These are phyloP conservation scores for rat (Rattus norvegicus) DNA, from an alignment of 2,113 vertebrate genomes.

Conservation along the genomic window DNA sequence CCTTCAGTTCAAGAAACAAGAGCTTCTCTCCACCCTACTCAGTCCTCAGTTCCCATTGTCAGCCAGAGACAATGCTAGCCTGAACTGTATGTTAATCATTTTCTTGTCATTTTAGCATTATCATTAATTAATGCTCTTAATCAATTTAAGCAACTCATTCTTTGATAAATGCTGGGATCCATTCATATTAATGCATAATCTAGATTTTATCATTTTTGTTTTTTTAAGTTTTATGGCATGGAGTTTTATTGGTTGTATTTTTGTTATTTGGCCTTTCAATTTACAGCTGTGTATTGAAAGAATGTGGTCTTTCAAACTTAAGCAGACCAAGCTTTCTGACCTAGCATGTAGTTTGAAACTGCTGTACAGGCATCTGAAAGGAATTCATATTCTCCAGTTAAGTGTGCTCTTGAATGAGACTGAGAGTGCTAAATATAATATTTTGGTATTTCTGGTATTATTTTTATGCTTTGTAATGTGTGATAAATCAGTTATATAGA, in stretches of 20 bases:
- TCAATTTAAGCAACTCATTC: not conserved
- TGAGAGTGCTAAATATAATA: not conserved
- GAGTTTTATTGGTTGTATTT: conserved; percentile 40
- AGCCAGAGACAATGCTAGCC: not conserved
- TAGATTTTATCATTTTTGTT: not conserved
- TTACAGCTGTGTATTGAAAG: conserved; percentile 13
- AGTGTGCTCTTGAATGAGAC: conserved; percentile 15
- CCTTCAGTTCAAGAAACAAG: not conserved
- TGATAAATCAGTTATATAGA: not conserved
- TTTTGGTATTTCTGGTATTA: not conserved
- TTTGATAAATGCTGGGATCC: not conserved
- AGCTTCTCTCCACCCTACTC: not conserved
- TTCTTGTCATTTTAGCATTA: conserved; percentile 18
- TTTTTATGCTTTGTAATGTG: not conserved
- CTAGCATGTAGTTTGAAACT: not conserved
- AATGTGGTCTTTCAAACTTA: conserved; percentile 46
- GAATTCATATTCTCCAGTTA: not conserved
- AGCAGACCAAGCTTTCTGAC: conserved; percentile 20
- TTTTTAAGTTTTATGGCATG: conserved; percentile 26
- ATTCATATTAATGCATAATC: not conserved
- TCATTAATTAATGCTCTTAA: not conserved
- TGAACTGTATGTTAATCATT: conserved; percentile 39
- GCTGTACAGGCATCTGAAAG: not conserved
- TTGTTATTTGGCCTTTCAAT: conserved; percentile 37
- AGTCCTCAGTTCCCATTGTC: not conserved